Evolutionary conservation across 1,140 invertebrate genomes (phyloP).

Genomic region (Mamestra configurata): DNA sequence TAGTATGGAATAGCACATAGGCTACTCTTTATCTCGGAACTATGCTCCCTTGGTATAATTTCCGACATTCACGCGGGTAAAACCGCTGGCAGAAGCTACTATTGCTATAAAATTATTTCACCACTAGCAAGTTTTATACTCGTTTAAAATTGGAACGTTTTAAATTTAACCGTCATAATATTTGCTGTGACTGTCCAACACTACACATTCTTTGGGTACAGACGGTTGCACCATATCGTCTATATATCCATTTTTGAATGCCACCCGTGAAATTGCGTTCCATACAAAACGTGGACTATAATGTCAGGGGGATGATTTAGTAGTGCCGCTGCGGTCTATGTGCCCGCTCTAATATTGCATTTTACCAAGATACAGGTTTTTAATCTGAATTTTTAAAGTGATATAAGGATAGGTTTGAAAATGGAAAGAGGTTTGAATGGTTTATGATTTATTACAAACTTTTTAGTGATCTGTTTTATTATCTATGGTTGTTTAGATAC

Average conservation of each 20-base stretch:
- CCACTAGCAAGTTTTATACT: not conserved
- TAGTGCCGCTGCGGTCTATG: conserved; percentile 40
- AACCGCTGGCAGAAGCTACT: too few species aligned
- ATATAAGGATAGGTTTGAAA: not conserved
- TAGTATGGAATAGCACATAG: too few species aligned
- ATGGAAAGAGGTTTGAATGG: too few species aligned
- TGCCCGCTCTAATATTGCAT: conserved; percentile 41
- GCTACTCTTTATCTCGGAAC: too few species aligned
- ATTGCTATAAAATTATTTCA: not conserved
- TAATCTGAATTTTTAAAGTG: conserved; percentile 13
- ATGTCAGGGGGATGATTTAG: conserved; percentile 55
- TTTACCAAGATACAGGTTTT: conserved; percentile 34
- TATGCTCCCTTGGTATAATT: too few species aligned
- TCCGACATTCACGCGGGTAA: too few species aligned
- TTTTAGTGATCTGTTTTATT: too few species aligned
- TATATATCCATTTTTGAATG: conserved; percentile 52
- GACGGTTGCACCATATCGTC: conserved; percentile 32
- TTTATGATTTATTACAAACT: too few species aligned
- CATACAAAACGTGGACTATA: conserved; percentile 33
- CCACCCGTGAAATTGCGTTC: conserved; percentile 59
- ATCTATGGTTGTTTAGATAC: too few species aligned
- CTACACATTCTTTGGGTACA: conserved; percentile 24
- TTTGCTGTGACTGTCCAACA: conserved; percentile 18
- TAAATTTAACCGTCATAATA: conserved; percentile 5
- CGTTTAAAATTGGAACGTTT: conserved; percentile 1